Evolutionary conservation across 2,888 invertebrate species (phyloP), one percentile per base, ranked within the genome.

Genomic region (Hypercompe scribonia): DNA sequence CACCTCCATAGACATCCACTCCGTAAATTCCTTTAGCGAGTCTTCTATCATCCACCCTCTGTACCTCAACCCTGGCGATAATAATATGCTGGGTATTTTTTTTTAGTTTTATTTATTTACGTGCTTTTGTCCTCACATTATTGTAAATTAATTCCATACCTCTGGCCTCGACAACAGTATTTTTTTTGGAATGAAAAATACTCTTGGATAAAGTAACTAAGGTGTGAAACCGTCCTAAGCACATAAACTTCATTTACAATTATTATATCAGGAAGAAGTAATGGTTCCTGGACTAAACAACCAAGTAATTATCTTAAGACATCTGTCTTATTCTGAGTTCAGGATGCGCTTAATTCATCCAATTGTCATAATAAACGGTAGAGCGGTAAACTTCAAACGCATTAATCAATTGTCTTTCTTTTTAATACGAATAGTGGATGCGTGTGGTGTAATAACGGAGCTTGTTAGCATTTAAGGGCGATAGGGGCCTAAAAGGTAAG

Each of bases 341-440:
- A 73, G 89, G 90, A 90, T 87, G 85, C 81, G 65, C 58, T 81
- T 85, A 89, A 89, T 88, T 87, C 78, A 68, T 58, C 78, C 89
- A 90, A 90, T 90, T 90, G 87, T 84, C 81, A 73, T 79, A n/a
- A n/a, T n/a, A n/a, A n/a, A n/a, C n/a, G n/a, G n/a, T n/a, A n/a
- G 70, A 79, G 76, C 88, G 87, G 89, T 72, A 65, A 70, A 71
- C 79, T 77, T 87, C 87, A 87, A 89, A 86, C 86, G 76, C 68
- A 76, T 50, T 71, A 71, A 71, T 36, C 84, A 86, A 84, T 87
- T 88, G 83, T 82, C 86, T 88, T 87, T 88, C 86, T 86, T 89
- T 83, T 78, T 81, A 77, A 75, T 65, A 64, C 71, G 73, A 80
- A 77, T 77, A 72, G 11, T n/a, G 42, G 50, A 65, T 75, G 72